Percentiles rank a stretch among this genome's conserved stretches.
Evolutionary conservation across 2,113 vertebrate species (phyloP).

Genomic region (Passer montanus): DNA sequence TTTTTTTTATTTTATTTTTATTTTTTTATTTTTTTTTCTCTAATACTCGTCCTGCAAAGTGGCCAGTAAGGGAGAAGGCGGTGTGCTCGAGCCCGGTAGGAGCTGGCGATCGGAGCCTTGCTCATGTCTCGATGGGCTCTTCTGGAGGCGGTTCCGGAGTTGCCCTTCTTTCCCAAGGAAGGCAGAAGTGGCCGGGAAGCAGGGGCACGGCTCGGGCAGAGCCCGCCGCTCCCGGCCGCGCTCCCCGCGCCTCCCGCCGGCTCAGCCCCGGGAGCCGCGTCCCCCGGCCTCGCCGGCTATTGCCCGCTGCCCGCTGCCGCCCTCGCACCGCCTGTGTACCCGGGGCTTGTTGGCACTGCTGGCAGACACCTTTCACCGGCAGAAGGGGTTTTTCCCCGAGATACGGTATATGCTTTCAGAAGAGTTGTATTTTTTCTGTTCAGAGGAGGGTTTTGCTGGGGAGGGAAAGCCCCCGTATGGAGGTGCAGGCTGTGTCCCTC

Average conservation of each 20-base stretch:
- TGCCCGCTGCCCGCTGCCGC: too few species aligned
- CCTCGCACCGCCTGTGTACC: neutral
- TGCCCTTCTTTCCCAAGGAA: neutral
- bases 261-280: neutral
- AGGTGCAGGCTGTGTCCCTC: neutral
- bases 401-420: neutral
- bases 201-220: neutral
- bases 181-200: neutral
- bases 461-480: neutral
- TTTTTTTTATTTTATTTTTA: conserved; percentile 43
- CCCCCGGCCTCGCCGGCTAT: too few species aligned
- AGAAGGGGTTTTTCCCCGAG: neutral
- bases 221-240: neutral
- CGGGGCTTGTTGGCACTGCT: neutral
- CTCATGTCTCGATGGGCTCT: neutral
- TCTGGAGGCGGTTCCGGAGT: neutral
- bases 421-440: neutral
- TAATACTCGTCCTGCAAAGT: conserved; percentile 62
- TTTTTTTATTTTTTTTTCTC: neutral
- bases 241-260: neutral
- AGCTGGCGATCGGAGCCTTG: neutral
- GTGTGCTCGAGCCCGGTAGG: neutral
- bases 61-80: conserved; percentile 17
- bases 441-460: neutral
- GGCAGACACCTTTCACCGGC: neutral